A percentile compares a stretch with the other conserved stretches of the same genome.
Evolutionary conservation across 2,797 vertebrate genomes (phyloP).

Genomic region (Oreortyx pictus): DNA sequence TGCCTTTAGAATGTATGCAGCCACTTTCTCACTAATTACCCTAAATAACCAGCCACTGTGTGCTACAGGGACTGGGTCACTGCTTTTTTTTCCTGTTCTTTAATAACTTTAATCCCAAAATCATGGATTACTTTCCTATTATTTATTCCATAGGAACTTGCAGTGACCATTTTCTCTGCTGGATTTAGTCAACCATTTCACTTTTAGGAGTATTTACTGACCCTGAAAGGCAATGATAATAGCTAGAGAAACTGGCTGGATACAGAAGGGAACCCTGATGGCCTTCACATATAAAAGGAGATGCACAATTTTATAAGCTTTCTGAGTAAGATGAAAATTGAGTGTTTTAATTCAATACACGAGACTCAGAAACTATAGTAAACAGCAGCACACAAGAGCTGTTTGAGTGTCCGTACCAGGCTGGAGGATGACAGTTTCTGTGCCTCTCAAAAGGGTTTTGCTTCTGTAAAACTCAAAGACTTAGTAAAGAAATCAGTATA

Average conservation of each 20-base stretch:
- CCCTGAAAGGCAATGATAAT: not conserved
- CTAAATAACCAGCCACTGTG: not conserved
- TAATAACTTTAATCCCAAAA: conserved; percentile 22
- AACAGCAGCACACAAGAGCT: not conserved
- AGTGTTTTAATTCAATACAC: not conserved
- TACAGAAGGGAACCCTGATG: not conserved
- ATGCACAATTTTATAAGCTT: not conserved
- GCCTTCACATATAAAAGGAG: not conserved
- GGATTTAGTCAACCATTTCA: not conserved
- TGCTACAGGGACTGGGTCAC: not conserved
- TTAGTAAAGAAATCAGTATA: not conserved
- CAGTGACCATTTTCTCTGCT: not conserved
- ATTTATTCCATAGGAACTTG: not conserved
- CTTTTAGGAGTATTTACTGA: not conserved
- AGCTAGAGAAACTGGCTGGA: not conserved
- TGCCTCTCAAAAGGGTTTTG: not conserved
- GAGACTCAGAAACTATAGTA: not conserved
- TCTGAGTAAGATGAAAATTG: not conserved
- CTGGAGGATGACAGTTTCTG: not conserved
- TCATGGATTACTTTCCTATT: not conserved
- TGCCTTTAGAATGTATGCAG: conserved; percentile 30
- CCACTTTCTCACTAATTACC: not conserved
- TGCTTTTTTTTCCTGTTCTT: conserved; percentile 4
- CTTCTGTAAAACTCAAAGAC: conserved; percentile 17
- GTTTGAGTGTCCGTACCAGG: conserved; percentile 14